phyloP scores from a whole-genome alignment of 92 coral and sea anemone genomes.

The Parazoanthus darwini region DNA sequence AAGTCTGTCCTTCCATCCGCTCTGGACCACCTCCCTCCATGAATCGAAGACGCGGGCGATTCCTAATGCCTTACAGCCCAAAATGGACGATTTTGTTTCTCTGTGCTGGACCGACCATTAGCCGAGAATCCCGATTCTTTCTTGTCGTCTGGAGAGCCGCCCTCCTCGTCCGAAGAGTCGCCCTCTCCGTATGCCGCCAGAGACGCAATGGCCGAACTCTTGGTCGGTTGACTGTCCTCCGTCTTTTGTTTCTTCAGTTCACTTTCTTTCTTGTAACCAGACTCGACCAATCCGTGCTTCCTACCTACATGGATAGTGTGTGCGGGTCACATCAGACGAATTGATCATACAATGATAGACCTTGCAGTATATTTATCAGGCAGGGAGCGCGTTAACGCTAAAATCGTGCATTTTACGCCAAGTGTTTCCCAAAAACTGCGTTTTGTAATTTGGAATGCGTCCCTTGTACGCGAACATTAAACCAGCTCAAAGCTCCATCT shows the following conservation, averaged over 20 bases:
- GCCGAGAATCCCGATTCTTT: background rate
- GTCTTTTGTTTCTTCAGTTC: conserved; percentile 58
- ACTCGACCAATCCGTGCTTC: conserved; percentile 48
- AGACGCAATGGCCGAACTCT: conserved; percentile 55
- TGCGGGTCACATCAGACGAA: too few relatives aligned
- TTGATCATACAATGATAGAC: too few relatives aligned
- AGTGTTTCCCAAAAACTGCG: too few relatives aligned
- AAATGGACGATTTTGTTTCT: conserved; percentile 51
- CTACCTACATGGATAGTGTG: background rate
- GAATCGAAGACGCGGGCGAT: background rate
- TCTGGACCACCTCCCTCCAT: background rate
- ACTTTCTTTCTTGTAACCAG: conserved; percentile 3
- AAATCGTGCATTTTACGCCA: too few relatives aligned
- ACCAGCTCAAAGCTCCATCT: too few relatives aligned
- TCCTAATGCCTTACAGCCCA: conserved; percentile 71
- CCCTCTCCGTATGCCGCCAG: conserved; percentile 75
- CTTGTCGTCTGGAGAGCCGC: conserved; percentile 39
- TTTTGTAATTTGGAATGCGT: too few relatives aligned
- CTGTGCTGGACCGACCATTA: conserved; percentile 17
- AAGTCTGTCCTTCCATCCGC: background rate
- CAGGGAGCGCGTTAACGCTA: too few relatives aligned
- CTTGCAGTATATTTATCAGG: too few relatives aligned
- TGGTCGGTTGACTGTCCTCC: conserved; percentile 36
- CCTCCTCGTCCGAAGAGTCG: conserved; percentile 72
- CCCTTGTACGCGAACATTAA: too few relatives aligned